phyloP scores from a whole-genome alignment of 1,140 invertebrate species.

The Temnothorax nylanderi region DNA sequence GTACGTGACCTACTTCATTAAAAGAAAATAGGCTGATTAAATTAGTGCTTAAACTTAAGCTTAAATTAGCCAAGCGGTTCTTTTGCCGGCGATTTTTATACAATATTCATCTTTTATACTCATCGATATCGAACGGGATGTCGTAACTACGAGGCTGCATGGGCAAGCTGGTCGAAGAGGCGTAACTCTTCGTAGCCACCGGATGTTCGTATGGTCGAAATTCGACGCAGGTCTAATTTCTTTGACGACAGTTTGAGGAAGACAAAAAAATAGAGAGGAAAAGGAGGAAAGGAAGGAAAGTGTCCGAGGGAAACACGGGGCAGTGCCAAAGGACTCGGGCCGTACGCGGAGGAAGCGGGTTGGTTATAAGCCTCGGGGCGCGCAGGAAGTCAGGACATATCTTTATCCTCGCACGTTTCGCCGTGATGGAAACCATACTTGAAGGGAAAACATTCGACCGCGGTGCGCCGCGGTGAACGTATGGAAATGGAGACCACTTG shows the following conservation, averaged over 20 bases:
- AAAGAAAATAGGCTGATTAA: not conserved
- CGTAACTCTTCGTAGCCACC: conserved; percentile 64
- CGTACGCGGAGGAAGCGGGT: not conserved
- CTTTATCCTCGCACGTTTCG: conserved; percentile 40
- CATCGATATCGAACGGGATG: not conserved
- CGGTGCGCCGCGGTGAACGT: not conserved
- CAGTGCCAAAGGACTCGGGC: conserved; percentile 47
- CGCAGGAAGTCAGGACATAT: conserved; percentile 60
- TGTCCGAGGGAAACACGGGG: conserved; percentile 6
- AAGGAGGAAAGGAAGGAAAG: conserved; percentile 46
- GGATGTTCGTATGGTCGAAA: conserved; percentile 74
- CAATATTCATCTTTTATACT: not conserved
- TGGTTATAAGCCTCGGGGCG: conserved; percentile 30
- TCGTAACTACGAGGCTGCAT: not conserved
- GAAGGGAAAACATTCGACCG: conserved; percentile 6
- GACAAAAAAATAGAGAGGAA: conserved; percentile 57
- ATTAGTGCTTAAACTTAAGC: not conserved
- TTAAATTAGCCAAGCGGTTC: not conserved
- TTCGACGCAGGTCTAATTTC: conserved; percentile 76
- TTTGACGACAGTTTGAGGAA: conserved; percentile 70
- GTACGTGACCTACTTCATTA: not conserved
- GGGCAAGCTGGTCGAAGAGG: conserved; percentile 25
- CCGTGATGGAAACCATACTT: conserved; percentile 56
- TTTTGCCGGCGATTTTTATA: not conserved
- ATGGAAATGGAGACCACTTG: conserved; percentile 27